phyloP scores from a whole-genome alignment of 2,113 vertebrate species.

The Oplegnathus fasciatus region DNA sequence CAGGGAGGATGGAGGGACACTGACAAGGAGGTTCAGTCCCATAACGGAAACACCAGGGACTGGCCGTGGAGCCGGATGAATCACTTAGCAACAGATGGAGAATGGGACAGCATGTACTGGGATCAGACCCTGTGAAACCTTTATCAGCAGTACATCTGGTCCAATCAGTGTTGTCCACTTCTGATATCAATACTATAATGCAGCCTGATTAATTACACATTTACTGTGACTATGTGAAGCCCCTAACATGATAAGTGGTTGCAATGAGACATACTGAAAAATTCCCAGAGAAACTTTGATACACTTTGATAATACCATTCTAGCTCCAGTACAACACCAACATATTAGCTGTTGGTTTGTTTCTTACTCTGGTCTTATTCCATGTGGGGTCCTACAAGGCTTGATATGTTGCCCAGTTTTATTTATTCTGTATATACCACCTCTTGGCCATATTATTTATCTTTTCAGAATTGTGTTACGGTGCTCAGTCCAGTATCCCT shows the following conservation, averaged over 20 bases:
- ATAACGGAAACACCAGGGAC: slow-evolving; percentile 15
- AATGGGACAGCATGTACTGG: slow-evolving; percentile 2
- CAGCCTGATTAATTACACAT: neutral
- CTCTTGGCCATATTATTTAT: neutral
- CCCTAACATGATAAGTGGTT: neutral
- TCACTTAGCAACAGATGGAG: slow-evolving; percentile 23
- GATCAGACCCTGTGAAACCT: neutral
- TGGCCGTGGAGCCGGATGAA: neutral
- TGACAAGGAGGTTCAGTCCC: neutral
- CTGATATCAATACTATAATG: neutral
- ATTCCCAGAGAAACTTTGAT: too few species aligned
- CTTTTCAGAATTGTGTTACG: neutral
- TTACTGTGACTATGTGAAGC: neutral
- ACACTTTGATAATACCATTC: neutral
- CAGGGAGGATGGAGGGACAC: neutral
- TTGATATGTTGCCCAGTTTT: neutral
- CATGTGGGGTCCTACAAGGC: slow-evolving; percentile 2
- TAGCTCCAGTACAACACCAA: too few species aligned
- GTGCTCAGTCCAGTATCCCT: neutral
- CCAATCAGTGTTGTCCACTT: neutral
- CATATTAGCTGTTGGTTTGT: neutral
- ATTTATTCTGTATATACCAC: neutral
- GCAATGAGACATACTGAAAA: neutral
- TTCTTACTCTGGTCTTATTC: neutral
- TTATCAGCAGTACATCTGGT: neutral